Base-by-base conservation (phyloP, 2,797 vertebrate species). In the Sorex maritimensis region DNA sequence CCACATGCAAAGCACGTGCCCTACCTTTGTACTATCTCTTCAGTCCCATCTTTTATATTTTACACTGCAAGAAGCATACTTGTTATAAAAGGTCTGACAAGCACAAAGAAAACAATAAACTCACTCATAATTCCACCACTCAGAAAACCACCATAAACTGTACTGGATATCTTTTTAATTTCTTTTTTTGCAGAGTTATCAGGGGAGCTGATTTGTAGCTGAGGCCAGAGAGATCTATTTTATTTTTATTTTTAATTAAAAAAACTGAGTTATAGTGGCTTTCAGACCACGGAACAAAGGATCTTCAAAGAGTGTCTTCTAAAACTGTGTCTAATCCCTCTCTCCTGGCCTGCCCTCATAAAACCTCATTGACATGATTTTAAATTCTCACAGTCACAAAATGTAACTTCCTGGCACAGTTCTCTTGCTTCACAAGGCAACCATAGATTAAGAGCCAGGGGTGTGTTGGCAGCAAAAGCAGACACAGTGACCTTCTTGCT, bases 371-470 rank as follows among this genome's bases (percentile, higher is more conserved):
- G 96, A 96, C 89, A 81, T 63, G 85, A 91, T 86, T 95, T 94
- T 85, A 92, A 85, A 91, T 26, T 96, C 71, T 95, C 84, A 14
- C 67, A 92, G 87, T 88, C 93, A 95, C 91, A 78, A 61, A 96
- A 92, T 90, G 85, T 79, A 92, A 93, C 95, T 97, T 95, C 79
- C 92, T 96, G 96, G 96, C 95, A 95, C 87, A 44, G 75, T 49
- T 91, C 85, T 93, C 79, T 80, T 34, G 89, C 92, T 91, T 95
- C 89, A 96, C 96, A 96, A 97, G 90, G 95, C 96, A 91, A 89
- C 91, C 94, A 97, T 91, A 96, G 96, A 95, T 95, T 91, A 95
- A 96, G 95, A 96, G 95, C 95, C 92, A 96, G 96, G 93, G 94
- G 75, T 94, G 67, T 94, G 75, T 74, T 96, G 96, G 96, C 96